These are phyloP conservation scores for Calidris pygmaea DNA, from an alignment of 2,113 vertebrate species.

Conservation along the genomic window DNA sequence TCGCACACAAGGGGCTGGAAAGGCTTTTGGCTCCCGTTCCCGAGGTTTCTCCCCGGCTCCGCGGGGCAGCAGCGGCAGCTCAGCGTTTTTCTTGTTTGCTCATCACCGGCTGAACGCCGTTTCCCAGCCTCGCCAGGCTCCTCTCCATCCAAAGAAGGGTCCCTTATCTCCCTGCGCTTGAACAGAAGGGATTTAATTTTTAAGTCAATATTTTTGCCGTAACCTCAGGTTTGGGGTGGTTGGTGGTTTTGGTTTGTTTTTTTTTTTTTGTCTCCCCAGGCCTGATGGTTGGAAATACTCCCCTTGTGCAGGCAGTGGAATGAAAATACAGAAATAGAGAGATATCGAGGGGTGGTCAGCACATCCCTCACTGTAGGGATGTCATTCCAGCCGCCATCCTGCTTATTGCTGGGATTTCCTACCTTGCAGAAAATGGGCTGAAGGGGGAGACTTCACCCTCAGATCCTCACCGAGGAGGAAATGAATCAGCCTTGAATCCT, in stretches of 20 bases:
- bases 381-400: not conserved
- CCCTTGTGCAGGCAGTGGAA: not conserved
- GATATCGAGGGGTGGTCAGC: not conserved
- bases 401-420: not conserved
- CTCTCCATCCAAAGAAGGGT: not conserved
- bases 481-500: not conserved
- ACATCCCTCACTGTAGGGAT: not conserved
- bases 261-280: not conserved
- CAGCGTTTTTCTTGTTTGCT: not conserved
- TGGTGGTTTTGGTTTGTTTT: no score
- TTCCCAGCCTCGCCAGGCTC: not conserved
- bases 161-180: not conserved
- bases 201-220: not conserved
- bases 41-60: not conserved
- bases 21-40: not conserved
- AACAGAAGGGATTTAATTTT: not conserved
- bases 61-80: not conserved
- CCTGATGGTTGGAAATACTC: not conserved
- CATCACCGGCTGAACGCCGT: not conserved
- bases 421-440: not conserved
- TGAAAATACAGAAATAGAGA: not conserved
- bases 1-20: not conserved
- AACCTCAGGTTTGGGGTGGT: not conserved
- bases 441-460: not conserved
- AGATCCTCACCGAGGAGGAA: not conserved